Percentiles rank a stretch among this genome's conserved stretches.
phyloP scores from a whole-genome alignment of 2,888 invertebrate genomes.

The Ophion ventricosus region DNA sequence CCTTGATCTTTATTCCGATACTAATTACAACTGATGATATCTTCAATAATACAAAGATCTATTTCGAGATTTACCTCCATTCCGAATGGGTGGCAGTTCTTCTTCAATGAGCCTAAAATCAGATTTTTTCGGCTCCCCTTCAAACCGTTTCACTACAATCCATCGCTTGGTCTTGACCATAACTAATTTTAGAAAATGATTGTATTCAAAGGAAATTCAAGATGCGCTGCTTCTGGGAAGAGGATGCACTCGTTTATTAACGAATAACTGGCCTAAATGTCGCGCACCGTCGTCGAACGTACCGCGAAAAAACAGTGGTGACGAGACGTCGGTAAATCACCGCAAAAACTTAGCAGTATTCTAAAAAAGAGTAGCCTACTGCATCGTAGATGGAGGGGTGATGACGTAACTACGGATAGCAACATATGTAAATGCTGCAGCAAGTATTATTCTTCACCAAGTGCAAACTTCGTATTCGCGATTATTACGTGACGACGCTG shows the following conservation, averaged over 20 bases:
- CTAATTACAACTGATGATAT: neutral
- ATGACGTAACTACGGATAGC: neutral
- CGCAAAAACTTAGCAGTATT: neutral
- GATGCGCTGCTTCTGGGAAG: neutral
- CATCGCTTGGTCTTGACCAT: neutral
- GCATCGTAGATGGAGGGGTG: neutral
- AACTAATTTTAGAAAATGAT: neutral
- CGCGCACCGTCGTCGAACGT: neutral
- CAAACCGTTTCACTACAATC: constrained; percentile 85
- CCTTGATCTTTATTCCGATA: neutral
- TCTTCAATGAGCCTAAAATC: constrained; percentile 89
- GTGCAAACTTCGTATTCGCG: neutral
- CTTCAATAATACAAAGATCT: neutral
- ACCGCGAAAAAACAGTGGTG: neutral
- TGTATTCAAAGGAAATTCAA: neutral
- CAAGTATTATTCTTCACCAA: neutral
- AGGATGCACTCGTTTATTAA: neutral
- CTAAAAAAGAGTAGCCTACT: neutral
- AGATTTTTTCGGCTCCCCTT: constrained; percentile 87
- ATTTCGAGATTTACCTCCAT: constrained; percentile 86
- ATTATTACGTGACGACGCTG: neutral
- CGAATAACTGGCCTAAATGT: neutral
- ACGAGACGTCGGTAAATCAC: neutral
- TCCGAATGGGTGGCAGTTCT: constrained; percentile 86
- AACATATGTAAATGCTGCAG: neutral